phyloP scores from a whole-genome alignment of 2,113 vertebrate species.

The Alectura lathami region DNA sequence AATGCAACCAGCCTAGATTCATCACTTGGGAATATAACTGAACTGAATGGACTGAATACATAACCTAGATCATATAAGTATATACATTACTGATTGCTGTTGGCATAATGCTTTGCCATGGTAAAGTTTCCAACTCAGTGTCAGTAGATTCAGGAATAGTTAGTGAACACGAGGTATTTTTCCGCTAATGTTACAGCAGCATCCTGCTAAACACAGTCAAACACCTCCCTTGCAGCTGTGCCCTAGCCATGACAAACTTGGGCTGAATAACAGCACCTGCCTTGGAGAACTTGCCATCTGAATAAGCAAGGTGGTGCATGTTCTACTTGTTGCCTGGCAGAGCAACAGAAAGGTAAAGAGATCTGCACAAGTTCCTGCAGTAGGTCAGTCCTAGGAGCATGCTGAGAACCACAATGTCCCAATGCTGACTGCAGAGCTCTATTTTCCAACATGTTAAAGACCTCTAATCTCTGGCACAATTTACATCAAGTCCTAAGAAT shows the following conservation, averaged over 20 bases:
- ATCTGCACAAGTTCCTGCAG: background rate
- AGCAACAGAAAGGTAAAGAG: background rate
- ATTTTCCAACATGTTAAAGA: background rate
- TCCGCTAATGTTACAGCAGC: background rate
- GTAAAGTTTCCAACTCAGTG: background rate
- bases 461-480: background rate
- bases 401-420: background rate
- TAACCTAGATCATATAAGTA: background rate
- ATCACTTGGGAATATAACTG: background rate
- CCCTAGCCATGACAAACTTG: background rate
- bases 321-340: background rate
- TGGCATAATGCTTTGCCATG: background rate
- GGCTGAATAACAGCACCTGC: background rate
- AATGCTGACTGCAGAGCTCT: background rate
- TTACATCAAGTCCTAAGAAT: conserved; percentile 4
- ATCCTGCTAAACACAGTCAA: background rate
- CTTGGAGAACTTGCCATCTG: background rate
- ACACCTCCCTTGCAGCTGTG: background rate
- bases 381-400: background rate
- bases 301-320: background rate
- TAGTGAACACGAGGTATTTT: background rate
- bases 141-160: background rate
- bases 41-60: background rate
- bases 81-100: background rate
- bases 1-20: background rate